Evolutionary conservation across 2,888 invertebrate genomes (phyloP), one percentile per base, ranked within the genome.

Genomic region (Anthrax anthrax): DNA sequence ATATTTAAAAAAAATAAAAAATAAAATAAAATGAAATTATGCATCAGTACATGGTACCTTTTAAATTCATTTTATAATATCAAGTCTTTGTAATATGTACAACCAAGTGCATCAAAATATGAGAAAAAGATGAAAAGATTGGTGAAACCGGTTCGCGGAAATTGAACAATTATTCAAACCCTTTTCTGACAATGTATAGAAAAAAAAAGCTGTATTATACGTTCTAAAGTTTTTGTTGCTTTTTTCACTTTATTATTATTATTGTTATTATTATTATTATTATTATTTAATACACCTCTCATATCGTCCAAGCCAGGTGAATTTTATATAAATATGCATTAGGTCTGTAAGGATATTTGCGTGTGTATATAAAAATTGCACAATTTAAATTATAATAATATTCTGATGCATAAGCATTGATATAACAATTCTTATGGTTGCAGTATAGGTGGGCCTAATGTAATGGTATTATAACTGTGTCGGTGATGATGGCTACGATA

Each of bases 151-250:
- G 47, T 48, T 46, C 40, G 39, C 38, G 48, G 46, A 50, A 50
- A 50, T 50, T 50, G 48, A 50, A 50, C 50, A 50, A 50, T 50
- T 50, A 50, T 44, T 50, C 50, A 50, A 40, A 43, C 47, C 46
- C 16, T 19, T 44, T 40, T 46, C 47, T 46, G 50, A 50, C 46
- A 50, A 48, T 47, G 47, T 47, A 39, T 40, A 23, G 23, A 8
- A 23, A 23, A 23, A 23, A 23, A 23, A 23, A 23, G 5, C 23
- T 23, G 8, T 23, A 23, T 23, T 6, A 6, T 23, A 23, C 23
- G 8, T 23, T 23, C 8, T 23, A 4, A 23, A 23, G 29, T 39
- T 39, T 44, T 44, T 39, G 34, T 16, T 38, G 39, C 18, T 37
- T 44, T 39, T 39, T 34, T 44, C 36, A 23, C 27, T 40, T 17